Percentiles rank a stretch among this genome's conserved stretches.
Conservation (phyloP, 2,113 vertebrate species). For the Larimichthys crocea region DNA sequence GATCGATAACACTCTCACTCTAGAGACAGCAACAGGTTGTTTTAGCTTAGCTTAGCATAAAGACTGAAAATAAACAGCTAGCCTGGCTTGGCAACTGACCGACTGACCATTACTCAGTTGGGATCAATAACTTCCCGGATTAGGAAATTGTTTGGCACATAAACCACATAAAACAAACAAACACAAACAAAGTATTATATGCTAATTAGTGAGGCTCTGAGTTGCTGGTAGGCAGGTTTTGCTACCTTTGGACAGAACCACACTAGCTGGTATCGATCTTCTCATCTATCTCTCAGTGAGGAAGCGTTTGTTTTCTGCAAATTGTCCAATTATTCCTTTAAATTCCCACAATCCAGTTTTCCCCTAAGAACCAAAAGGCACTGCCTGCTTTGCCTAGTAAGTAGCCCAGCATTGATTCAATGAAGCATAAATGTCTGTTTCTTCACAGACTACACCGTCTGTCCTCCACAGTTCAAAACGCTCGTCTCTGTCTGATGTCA, state of each 20-base stretch:
- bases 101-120: background rate
- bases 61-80: background rate
- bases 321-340: constrained; percentile 7
- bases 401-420: background rate
- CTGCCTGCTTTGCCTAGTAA: background rate
- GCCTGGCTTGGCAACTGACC: too few species aligned
- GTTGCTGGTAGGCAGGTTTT: background rate
- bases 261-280: background rate
- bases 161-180: background rate
- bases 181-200: background rate
- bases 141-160: background rate
- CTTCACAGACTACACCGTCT: too few species aligned
- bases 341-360: background rate
- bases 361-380: background rate
- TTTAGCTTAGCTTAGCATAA: too few species aligned
- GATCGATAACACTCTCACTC: background rate
- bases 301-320: background rate
- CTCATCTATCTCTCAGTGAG: background rate
- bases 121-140: background rate
- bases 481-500: background rate
- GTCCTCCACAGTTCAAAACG: background rate
- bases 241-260: background rate
- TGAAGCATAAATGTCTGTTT: background rate
- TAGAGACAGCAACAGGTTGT: too few species aligned
- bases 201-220: background rate